Conservation (phyloP, 1,140 invertebrate species). For the Subanguina moxae region DNA sequence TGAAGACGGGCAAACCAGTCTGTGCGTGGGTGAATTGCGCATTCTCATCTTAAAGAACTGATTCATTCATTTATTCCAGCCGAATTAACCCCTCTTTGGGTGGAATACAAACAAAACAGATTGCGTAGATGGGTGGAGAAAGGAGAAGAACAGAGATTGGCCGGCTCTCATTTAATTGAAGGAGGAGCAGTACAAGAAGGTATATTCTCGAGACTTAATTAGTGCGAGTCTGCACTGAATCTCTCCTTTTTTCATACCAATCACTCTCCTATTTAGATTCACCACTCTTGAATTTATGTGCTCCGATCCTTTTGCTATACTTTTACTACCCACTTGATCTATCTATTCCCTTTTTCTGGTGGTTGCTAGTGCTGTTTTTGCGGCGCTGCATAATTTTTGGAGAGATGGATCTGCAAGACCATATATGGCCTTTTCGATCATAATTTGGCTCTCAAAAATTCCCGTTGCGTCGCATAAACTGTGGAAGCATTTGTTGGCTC, state of each 20-base stretch:
- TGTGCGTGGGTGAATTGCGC: too few species aligned
- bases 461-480: constrained; percentile 42
- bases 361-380: constrained; percentile 14
- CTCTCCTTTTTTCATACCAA: not conserved
- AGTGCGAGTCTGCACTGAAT: not conserved
- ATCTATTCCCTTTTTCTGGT: not conserved
- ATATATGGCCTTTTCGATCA: not conserved
- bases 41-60: too few species aligned
- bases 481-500: too few species aligned
- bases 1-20: too few species aligned
- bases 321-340: not conserved
- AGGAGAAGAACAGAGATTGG: too few species aligned
- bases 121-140: too few species aligned
- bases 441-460: constrained; percentile 45
- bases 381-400: constrained; percentile 46
- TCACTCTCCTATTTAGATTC: not conserved
- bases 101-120: too few species aligned
- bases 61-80: too few species aligned
- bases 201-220: not conserved
- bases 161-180: too few species aligned
- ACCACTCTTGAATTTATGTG: not conserved
- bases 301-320: not conserved
- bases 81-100: too few species aligned
- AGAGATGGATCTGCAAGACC: constrained; percentile 18
- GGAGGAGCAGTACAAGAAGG: too few species aligned